Percentiles rank a stretch among this genome's conserved stretches.
phyloP scores from a whole-genome alignment of 2,888 invertebrate species.

The Diarsia rubi region DNA sequence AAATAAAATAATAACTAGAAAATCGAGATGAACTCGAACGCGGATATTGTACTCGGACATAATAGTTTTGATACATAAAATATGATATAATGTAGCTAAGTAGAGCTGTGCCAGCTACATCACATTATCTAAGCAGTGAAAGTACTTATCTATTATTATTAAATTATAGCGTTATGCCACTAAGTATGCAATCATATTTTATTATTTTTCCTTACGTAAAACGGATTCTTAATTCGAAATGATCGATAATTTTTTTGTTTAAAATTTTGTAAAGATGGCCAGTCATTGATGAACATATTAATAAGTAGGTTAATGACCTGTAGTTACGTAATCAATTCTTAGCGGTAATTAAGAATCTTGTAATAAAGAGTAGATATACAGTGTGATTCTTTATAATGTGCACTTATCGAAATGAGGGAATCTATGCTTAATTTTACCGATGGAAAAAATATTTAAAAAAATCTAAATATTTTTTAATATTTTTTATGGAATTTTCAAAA shows the following conservation, averaged over 20 bases:
- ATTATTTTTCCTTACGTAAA: constrained; percentile 56
- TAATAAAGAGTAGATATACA: constrained; percentile 32
- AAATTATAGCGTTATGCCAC: constrained; percentile 49
- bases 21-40: constrained; percentile 32
- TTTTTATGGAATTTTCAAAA: too few relatives aligned
- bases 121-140: constrained; percentile 60
- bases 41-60: constrained; percentile 20
- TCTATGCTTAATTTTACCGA: too few relatives aligned
- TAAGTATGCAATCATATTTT: constrained; percentile 30
- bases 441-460: too few relatives aligned
- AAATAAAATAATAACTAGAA: constrained; percentile 16
- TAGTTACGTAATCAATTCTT: constrained; percentile 42
- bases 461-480: too few relatives aligned
- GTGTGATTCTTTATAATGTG: too few relatives aligned
- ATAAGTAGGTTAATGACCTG: constrained; percentile 53
- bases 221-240: constrained; percentile 24
- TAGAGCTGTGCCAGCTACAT: constrained; percentile 7
- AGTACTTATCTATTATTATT: constrained; percentile 55
- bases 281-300: constrained; percentile 35
- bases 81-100: constrained; percentile 27
- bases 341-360: constrained; percentile 42
- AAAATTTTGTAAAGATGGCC: constrained; percentile 35
- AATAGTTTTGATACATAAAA: constrained; percentile 28
- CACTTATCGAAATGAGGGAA: too few relatives aligned
- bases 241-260: constrained; percentile 35